Evolutionary conservation across 2,113 vertebrate genomes (phyloP), one percentile per base, ranked within the genome.

Genomic region (Salvator merianae): DNA sequence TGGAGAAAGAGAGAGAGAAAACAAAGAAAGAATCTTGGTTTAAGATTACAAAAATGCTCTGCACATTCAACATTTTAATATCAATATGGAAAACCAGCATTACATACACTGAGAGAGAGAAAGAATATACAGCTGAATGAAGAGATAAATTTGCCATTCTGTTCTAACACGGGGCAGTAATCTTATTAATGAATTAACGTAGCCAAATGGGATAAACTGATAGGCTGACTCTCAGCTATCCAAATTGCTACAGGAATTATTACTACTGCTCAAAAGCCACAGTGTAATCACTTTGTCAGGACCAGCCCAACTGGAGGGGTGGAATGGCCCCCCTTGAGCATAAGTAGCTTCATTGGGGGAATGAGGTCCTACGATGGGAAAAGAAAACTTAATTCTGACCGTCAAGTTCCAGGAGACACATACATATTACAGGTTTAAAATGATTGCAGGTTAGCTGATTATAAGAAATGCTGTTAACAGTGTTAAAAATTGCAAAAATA

Each of bases 121-220:
- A 5, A 55, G 47, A 76, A 22, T 24, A 55, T 32, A 82, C 20
- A 14, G 16, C 72, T 43, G n/a, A 83, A 83, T 66, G 40, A 62
- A 83, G 20, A 75, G 81, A 83, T 83, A 47, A 75, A 34, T 22
- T 47, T 47, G 26, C 38, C 26, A 76, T 75, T 75, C 71, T 75
- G 59, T 6, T 66, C 72, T 62, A 40, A 36, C 72, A 50, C n/a
- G 18, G 62, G 40, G 38, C 14, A 55, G 16, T 75, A 83, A 75
- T 83, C 72, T 83, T 83, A 75, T 75, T 75, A 66, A 40, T 75
- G 81, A 83, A 76, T 53, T 83, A 50, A 82, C 40, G 28, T 28
- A 62, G 36, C 32, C 36, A 82, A 65, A 83, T 65, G 71, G n/a
- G 30, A 38, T 47, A 24, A 66, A 66, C 22, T 9, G 28, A 47